Percentiles rank a stretch among this genome's conserved stretches.
These are phyloP conservation scores for Galbula dea DNA, from an alignment of 2,113 vertebrate genomes.

Conservation along the genomic window DNA sequence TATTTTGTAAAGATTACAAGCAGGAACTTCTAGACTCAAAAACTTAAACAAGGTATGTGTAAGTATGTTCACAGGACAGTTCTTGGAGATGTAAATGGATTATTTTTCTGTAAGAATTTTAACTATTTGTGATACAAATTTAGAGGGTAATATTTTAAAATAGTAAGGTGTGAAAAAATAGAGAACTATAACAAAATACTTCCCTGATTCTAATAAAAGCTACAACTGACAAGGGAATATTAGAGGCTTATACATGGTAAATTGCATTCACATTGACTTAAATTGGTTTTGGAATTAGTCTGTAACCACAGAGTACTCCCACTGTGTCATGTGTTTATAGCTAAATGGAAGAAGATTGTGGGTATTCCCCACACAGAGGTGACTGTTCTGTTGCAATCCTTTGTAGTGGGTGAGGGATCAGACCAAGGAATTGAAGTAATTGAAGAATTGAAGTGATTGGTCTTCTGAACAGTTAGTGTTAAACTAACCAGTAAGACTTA, in stretches of 20 bases:
- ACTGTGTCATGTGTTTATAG: neutral
- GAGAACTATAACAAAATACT: neutral
- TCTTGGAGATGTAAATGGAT: neutral
- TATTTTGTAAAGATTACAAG: neutral
- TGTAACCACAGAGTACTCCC: constrained; percentile 27
- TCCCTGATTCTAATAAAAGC: neutral
- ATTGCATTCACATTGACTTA: constrained; percentile 17
- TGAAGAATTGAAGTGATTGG: neutral
- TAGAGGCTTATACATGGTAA: neutral
- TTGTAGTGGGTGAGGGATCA: neutral
- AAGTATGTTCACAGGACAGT: neutral
- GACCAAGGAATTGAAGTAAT: neutral
- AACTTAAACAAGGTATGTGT: neutral
- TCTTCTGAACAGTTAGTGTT: neutral
- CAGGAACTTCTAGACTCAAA: neutral
- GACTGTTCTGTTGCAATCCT: neutral
- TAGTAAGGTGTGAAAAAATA: neutral
- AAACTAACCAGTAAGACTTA: neutral
- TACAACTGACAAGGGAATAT: neutral
- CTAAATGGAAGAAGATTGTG: neutral
- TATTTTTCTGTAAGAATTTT: neutral
- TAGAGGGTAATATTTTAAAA: neutral
- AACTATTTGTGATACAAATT: neutral
- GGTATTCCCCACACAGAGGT: neutral
- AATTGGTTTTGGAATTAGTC: constrained; percentile 19